Percentiles rank a stretch among this genome's conserved stretches.
Conservation (phyloP, 2,888 invertebrate genomes). For the Clitarchus hookeri region DNA sequence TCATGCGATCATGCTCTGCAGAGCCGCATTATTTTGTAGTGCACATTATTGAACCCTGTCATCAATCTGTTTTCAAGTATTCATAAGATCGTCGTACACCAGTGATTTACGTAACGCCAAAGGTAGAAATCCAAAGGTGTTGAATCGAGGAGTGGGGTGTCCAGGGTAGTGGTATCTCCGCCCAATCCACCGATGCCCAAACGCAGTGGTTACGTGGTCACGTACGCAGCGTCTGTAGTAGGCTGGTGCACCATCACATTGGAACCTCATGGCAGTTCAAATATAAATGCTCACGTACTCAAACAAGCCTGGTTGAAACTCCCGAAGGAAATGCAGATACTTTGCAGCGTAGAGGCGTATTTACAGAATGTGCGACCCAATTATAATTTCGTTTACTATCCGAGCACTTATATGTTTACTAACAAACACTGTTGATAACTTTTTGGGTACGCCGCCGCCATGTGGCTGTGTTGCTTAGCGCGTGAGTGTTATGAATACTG, state of each 20-base stretch:
- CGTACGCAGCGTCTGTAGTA: background rate
- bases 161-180: background rate
- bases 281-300: background rate
- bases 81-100: background rate
- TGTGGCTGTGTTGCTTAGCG: background rate
- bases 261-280: background rate
- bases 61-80: background rate
- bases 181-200: background rate
- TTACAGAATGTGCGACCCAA: background rate
- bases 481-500: background rate
- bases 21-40: background rate
- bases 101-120: background rate
- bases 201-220: background rate
- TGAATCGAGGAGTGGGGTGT: background rate
- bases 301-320: background rate
- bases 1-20: background rate
- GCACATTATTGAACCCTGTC: background rate
- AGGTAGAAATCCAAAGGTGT: background rate
- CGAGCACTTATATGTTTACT: background rate
- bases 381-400: background rate
- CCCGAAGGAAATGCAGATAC: background rate
- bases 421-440: background rate
- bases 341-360: background rate
- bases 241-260: background rate
- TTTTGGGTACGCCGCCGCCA: background rate